These are phyloP conservation scores for Dysmachus trigonus DNA, from an alignment of 2,888 invertebrate species.

Conservation along the genomic window DNA sequence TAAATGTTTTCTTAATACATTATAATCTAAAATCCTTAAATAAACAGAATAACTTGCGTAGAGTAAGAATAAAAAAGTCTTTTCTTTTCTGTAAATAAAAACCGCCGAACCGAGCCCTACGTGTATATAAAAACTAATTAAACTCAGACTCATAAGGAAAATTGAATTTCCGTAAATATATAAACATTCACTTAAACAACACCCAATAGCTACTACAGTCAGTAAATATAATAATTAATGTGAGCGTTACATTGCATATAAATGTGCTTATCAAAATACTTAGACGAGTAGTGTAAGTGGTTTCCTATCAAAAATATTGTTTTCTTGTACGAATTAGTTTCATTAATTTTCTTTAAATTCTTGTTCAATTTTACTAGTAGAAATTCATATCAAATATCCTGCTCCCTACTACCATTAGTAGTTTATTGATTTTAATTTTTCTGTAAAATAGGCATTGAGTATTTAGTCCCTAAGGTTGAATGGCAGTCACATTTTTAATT, in stretches of 20 bases:
- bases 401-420: neutral
- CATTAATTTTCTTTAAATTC: no score
- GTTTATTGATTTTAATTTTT: neutral
- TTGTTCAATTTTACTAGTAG: neutral
- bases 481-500: conserved; percentile 22
- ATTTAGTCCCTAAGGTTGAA: conserved; percentile 2
- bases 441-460: conserved; percentile 11
- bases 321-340: neutral
- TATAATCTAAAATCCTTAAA: neutral
- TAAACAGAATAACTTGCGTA: neutral
- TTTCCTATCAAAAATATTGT: conserved; percentile 10
- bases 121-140: neutral
- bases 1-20: neutral
- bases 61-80: neutral
- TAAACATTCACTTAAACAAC: neutral
- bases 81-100: neutral
- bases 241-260: neutral
- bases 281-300: neutral
- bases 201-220: neutral
- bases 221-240: neutral
- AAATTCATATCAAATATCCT: conserved; percentile 10
- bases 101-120: neutral
- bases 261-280: conserved; percentile 8
- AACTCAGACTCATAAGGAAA: conserved; percentile 11
- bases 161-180: neutral